These are phyloP conservation scores for Trichogramma evanescens DNA, from an alignment of 2,888 invertebrate genomes.

Conservation along the genomic window DNA sequence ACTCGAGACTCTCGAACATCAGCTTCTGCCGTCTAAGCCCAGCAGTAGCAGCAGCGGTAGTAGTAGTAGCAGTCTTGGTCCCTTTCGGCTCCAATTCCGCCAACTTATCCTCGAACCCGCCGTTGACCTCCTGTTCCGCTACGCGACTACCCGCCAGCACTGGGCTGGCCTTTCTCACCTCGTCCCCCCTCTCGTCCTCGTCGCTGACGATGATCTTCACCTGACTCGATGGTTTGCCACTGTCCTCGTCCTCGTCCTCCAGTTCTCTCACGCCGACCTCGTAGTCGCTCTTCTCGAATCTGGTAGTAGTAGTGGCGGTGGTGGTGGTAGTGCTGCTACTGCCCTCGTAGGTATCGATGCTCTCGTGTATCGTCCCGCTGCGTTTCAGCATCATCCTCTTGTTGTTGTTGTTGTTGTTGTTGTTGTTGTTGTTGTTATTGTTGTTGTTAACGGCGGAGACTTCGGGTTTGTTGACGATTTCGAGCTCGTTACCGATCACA, in stretches of 20 bases:
- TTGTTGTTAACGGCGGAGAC: no score
- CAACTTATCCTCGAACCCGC: slow-evolving; percentile 23
- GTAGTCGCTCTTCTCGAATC: slow-evolving; percentile 2
- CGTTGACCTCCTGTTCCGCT: slow-evolving; percentile 13
- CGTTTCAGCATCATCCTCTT: slow-evolving; percentile 30
- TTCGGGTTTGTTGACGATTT: no score
- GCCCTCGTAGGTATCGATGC: slow-evolving; percentile 27
- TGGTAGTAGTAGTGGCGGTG: slow-evolving; percentile 6
- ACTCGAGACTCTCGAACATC: not conserved
- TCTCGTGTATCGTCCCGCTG: slow-evolving; percentile 31
- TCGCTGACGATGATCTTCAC: slow-evolving; percentile 40
- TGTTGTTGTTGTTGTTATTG: no score
- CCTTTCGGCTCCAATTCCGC: slow-evolving; percentile 13
- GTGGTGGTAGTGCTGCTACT: no score
- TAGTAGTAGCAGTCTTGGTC: no score
- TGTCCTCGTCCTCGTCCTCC: not conserved
- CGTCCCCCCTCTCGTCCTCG: slow-evolving; percentile 15
- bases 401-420: no score
- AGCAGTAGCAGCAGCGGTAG: not conserved
- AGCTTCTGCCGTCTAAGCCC: slow-evolving; percentile 15
- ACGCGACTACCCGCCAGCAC: slow-evolving; percentile 24
- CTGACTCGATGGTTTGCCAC: slow-evolving; percentile 23
- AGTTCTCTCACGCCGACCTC: not conserved
- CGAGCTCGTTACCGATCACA: no score
- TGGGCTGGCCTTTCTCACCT: slow-evolving; percentile 18